phyloP scores from a whole-genome alignment of 2,113 vertebrate genomes.

The Chrysochloris asiatica region DNA sequence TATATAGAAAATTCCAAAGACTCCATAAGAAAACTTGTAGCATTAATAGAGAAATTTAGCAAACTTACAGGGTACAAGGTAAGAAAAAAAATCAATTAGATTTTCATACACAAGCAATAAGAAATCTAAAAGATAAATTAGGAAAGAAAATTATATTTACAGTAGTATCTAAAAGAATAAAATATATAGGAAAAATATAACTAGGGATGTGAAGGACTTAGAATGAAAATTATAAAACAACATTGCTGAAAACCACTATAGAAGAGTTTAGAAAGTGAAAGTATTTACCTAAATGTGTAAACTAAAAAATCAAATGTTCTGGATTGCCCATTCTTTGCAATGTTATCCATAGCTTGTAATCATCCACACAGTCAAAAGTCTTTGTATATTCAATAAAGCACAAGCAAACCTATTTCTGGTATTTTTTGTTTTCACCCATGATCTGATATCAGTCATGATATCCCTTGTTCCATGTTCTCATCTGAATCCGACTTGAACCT shows the following conservation, averaged over 20 bases:
- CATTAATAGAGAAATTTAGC: neutral
- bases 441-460: too few species aligned
- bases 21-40: neutral
- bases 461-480: too few species aligned
- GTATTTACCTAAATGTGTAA: too few species aligned
- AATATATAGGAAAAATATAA: neutral
- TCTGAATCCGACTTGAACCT: too few species aligned
- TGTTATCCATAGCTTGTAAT: too few species aligned
- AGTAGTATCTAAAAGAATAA: neutral
- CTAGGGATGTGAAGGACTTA: neutral
- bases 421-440: too few species aligned
- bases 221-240: neutral
- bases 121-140: neutral
- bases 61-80: neutral
- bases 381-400: too few species aligned
- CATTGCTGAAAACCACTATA: neutral
- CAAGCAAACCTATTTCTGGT: too few species aligned
- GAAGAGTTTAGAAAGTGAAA: neutral
- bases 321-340: too few species aligned
- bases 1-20: neutral
- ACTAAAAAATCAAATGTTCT: too few species aligned
- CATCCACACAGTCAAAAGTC: too few species aligned
- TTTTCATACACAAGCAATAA: neutral
- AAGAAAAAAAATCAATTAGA: neutral
- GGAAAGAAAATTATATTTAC: neutral